A percentile compares a stretch with the other conserved stretches of the same genome.
These are phyloP conservation scores for Bhutanitis thaidina DNA, from an alignment of 2,888 invertebrate species.

Conservation along the genomic window DNA sequence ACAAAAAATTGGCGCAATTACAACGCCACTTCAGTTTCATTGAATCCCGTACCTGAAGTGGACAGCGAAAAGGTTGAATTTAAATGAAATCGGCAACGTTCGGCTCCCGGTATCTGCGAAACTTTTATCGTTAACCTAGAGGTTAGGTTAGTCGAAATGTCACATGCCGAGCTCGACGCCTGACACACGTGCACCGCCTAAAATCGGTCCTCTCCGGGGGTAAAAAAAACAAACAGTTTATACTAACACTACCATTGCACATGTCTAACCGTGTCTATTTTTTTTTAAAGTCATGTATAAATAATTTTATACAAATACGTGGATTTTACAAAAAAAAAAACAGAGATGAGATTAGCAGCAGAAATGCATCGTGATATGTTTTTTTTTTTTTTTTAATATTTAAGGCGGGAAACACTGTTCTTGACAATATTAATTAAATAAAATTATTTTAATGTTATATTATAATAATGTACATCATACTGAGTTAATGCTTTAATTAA, in stretches of 20 bases:
- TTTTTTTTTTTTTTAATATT: too few species aligned
- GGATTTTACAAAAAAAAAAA: too few species aligned
- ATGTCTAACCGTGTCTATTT: background rate
- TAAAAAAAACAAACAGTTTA: slow-evolving; percentile 7
- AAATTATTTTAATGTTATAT: too few species aligned
- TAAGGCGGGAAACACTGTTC: too few species aligned
- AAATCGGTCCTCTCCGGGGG: slow-evolving; percentile 1
- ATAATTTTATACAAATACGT: too few species aligned
- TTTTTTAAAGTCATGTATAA: too few species aligned
- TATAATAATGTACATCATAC: too few species aligned
- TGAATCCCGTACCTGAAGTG: slow-evolving; percentile 8
- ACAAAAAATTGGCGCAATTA: slow-evolving; percentile 11
- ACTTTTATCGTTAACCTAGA: slow-evolving; percentile 3
- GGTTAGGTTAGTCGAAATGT: slow-evolving; percentile 2
- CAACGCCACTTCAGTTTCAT: slow-evolving; percentile 5
- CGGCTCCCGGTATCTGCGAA: background rate
- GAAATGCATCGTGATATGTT: too few species aligned
- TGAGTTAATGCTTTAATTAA: too few species aligned
- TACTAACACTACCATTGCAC: slow-evolving; percentile 3
- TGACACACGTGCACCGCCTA: background rate
- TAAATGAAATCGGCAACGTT: slow-evolving; percentile 4
- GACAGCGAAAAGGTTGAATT: slow-evolving; percentile 11
- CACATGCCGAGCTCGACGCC: background rate
- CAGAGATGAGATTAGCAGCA: too few species aligned
- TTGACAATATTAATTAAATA: too few species aligned